These are phyloP conservation scores for Dromococcyx pavoninus DNA, from an alignment of 2,797 vertebrate species.

Conservation along the genomic window DNA sequence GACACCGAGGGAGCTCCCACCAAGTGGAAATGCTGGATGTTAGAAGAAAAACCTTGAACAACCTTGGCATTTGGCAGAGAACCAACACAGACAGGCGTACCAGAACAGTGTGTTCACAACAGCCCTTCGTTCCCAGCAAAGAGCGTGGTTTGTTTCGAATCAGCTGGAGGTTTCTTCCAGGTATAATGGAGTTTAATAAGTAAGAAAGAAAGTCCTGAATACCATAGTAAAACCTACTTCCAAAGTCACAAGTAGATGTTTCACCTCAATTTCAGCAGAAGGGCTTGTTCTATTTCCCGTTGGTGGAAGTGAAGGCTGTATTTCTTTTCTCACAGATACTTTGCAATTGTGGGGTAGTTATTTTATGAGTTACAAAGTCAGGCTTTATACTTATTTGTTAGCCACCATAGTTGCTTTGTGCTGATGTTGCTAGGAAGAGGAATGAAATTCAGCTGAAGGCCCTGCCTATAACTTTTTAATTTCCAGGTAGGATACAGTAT, in stretches of 20 bases:
- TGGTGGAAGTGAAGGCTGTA: not conserved
- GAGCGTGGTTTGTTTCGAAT: not conserved
- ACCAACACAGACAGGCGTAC: not conserved
- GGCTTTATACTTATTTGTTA: not conserved
- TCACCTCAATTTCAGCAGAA: not conserved
- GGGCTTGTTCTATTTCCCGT: not conserved
- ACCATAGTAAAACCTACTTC: not conserved
- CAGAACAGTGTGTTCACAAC: not conserved
- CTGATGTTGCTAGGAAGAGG: not conserved
- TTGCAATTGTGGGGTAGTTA: not conserved
- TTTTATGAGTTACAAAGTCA: not conserved
- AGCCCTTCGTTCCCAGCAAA: not conserved
- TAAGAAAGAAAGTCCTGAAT: not conserved
- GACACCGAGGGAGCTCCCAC: not conserved
- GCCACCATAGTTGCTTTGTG: not conserved
- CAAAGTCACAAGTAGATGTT: not conserved
- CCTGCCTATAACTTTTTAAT: not conserved
- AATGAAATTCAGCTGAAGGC: not conserved
- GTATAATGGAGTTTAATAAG: not conserved
- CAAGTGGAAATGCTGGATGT: not conserved
- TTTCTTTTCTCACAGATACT: not conserved
- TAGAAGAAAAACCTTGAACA: slow-evolving; percentile 17
- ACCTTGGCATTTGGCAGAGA: not conserved
- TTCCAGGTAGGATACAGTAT: not conserved
- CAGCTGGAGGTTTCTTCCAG: not conserved